Evolutionary conservation across 2,113 vertebrate genomes (phyloP).

Genomic region (Ictidomys tridecemlineatus): DNA sequence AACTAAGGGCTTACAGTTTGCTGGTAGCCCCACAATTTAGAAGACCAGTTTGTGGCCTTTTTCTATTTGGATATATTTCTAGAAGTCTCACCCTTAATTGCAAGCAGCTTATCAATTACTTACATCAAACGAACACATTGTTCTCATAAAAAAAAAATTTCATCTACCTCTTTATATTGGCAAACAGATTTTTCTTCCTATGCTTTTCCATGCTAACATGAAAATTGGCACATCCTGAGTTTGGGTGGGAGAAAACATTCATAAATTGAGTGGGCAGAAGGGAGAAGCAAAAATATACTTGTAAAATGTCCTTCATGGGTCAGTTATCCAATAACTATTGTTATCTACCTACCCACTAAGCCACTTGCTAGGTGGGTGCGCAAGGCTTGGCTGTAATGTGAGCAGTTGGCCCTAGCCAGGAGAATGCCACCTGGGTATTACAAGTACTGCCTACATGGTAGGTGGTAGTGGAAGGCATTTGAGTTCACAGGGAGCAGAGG

Average conservation of each 20-base stretch:
- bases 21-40: neutral
- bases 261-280: neutral
- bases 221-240: constrained; percentile 22
- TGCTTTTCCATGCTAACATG: constrained; percentile 60
- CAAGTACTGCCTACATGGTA: constrained; percentile 20
- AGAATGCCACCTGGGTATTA: constrained; percentile 65
- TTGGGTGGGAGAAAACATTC: constrained; percentile 28
- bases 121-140: constrained; percentile 40
- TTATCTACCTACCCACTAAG: neutral
- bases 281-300: constrained; percentile 1
- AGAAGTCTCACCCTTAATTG: neutral
- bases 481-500: constrained; percentile 17
- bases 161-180: neutral
- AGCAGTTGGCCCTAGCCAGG: constrained; percentile 32
- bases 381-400: neutral
- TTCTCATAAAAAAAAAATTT: constrained; percentile 38
- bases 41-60: neutral
- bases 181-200: neutral
- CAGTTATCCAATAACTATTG: constrained; percentile 43
- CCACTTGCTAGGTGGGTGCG: neutral
- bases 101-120: constrained; percentile 12
- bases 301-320: constrained; percentile 11
- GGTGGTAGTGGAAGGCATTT: neutral
- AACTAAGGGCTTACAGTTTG: neutral
- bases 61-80: neutral